Conservation (phyloP, 2,797 vertebrate genomes). For the Vultur gryphus region DNA sequence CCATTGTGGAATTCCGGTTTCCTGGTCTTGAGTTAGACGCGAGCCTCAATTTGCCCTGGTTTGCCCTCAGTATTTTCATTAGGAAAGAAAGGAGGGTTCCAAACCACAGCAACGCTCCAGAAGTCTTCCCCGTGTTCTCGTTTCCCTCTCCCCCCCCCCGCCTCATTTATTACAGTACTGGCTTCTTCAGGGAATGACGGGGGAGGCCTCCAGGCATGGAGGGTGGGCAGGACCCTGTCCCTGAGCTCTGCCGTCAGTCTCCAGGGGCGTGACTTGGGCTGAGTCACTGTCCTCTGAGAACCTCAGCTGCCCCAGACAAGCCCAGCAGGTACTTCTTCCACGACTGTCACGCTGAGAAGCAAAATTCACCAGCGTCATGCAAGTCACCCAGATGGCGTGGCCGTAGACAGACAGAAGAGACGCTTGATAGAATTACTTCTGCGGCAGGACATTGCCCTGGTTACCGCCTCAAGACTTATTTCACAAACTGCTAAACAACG, state of each 20-base stretch:
- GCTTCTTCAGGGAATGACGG: rapidly evolving
- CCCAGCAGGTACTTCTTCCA: neutral
- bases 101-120: neutral
- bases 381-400: neutral
- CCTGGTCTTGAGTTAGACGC: neutral
- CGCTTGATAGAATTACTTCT: neutral
- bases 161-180: too few relatives aligned
- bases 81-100: neutral
- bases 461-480: neutral
- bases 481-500: neutral
- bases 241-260: neutral
- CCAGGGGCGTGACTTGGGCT: neutral
- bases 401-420: neutral
- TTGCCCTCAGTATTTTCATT: rapidly evolving
- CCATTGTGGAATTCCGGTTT: rapidly evolving
- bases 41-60: rapidly evolving
- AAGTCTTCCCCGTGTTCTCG: neutral
- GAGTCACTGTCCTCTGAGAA: rapidly evolving
- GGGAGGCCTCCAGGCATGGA: neutral
- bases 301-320: neutral
- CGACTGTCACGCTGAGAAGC: rapidly evolving
- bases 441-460: neutral
- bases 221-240: rapidly evolving
- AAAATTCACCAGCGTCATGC: rapidly evolving
- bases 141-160: neutral